These are phyloP conservation scores for Eumacrocentrus americanus DNA, from an alignment of 2,888 invertebrate genomes.

Conservation along the genomic window DNA sequence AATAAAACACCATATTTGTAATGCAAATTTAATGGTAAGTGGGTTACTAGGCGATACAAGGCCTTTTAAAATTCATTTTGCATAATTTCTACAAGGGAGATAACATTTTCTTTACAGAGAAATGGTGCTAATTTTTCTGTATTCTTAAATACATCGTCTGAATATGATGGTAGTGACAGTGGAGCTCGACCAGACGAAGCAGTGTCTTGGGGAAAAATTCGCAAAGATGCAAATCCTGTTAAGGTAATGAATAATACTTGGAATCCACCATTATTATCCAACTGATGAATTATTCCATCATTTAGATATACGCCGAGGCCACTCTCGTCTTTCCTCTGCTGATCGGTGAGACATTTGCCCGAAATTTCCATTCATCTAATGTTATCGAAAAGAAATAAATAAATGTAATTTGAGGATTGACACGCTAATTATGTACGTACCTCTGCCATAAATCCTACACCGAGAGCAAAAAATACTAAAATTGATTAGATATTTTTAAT, in stretches of 20 bases:
- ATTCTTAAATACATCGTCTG: constrained; percentile 92
- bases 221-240: constrained; percentile 83
- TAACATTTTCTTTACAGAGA: constrained; percentile 64
- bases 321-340: constrained; percentile 92
- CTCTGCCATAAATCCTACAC: too few relatives aligned
- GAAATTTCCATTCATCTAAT: constrained; percentile 45
- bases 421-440: too few relatives aligned
- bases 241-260: constrained; percentile 70
- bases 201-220: constrained; percentile 98
- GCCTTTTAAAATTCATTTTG: not conserved
- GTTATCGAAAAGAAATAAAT: constrained; percentile 20
- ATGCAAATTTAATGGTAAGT: constrained; percentile 95
- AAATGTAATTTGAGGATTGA: too few relatives aligned
- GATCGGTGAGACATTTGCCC: constrained; percentile 94
- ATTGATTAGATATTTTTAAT: too few relatives aligned
- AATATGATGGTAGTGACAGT: constrained; percentile 97
- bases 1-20: constrained; percentile 99
- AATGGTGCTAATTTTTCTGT: constrained; percentile 97
- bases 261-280: not conserved
- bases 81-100: not conserved
- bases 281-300: too few relatives aligned
- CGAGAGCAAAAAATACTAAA: too few relatives aligned
- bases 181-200: constrained; percentile 99
- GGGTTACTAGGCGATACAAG: not conserved
- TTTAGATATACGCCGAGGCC: constrained; percentile 87